Conservation (phyloP, 2,113 vertebrate genomes). For the Laterallus jamaicensis region DNA sequence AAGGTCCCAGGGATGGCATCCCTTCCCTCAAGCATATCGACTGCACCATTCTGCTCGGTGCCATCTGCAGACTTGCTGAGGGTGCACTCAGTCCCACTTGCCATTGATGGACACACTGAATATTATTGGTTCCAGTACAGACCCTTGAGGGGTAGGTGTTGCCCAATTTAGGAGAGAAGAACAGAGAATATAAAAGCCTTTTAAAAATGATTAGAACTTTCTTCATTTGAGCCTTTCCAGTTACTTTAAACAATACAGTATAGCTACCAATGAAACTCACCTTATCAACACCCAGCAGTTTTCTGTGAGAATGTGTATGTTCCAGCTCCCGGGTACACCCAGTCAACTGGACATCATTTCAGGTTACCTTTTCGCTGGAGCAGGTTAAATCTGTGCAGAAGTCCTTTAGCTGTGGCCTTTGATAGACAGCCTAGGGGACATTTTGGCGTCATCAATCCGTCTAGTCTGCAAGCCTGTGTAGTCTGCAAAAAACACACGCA, state of each 20-base stretch:
- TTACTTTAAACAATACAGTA: background rate
- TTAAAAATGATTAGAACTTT: background rate
- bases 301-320: background rate
- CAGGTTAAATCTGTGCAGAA: background rate
- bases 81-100: background rate
- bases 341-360: background rate
- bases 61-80: background rate
- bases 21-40: background rate
- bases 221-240: background rate
- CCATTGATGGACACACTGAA: fast-evolving
- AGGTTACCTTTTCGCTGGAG: background rate
- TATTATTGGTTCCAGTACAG: background rate
- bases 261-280: background rate
- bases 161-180: background rate
- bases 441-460: background rate
- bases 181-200: background rate
- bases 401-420: background rate
- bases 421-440: background rate
- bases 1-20: background rate
- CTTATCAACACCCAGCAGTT: background rate
- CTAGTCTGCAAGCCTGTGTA: background rate
- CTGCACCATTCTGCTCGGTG: background rate
- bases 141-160: background rate
- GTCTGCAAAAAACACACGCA: background rate
- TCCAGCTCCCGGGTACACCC: background rate